Evolutionary conservation across 2,113 vertebrate species (phyloP).

Genomic region (Amphilophus citrinellus): DNA sequence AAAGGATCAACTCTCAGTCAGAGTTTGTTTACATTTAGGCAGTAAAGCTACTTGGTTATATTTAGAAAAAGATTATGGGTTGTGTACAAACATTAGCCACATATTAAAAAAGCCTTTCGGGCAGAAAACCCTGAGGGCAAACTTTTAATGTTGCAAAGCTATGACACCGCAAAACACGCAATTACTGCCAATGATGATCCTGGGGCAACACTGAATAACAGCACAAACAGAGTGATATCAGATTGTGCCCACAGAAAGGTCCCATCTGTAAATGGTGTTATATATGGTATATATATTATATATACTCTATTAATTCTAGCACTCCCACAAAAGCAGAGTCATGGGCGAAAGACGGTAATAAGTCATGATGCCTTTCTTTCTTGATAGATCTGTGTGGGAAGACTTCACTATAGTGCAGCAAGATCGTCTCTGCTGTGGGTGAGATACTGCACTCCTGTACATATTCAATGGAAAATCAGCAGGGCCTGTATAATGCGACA

Average conservation of each 20-base stretch:
- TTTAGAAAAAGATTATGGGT: neutral
- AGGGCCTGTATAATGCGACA: slow-evolving; percentile 4
- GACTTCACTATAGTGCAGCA: slow-evolving; percentile 41
- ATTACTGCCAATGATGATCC: neutral
- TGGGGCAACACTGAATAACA: neutral
- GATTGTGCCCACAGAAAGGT: neutral
- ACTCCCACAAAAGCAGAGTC: slow-evolving; percentile 50
- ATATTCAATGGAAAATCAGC: slow-evolving; percentile 2
- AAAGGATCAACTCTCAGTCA: neutral
- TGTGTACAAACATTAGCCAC: neutral
- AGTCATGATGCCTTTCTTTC: slow-evolving; percentile 47
- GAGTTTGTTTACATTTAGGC: neutral
- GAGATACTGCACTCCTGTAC: slow-evolving; percentile 16
- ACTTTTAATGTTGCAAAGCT: neutral
- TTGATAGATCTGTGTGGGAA: slow-evolving; percentile 52
- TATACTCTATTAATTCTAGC: neutral
- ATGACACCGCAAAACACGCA: neutral
- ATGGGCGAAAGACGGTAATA: slow-evolving; percentile 45
- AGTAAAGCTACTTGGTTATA: neutral
- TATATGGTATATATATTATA: too few relatives aligned
- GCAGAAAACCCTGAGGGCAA: neutral
- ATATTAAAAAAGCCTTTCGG: neutral
- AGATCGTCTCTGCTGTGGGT: slow-evolving; percentile 37
- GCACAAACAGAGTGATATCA: neutral
- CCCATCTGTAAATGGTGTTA: neutral